phyloP scores from a whole-genome alignment of 2,113 vertebrate species.

The Salvelinus namaycush region DNA sequence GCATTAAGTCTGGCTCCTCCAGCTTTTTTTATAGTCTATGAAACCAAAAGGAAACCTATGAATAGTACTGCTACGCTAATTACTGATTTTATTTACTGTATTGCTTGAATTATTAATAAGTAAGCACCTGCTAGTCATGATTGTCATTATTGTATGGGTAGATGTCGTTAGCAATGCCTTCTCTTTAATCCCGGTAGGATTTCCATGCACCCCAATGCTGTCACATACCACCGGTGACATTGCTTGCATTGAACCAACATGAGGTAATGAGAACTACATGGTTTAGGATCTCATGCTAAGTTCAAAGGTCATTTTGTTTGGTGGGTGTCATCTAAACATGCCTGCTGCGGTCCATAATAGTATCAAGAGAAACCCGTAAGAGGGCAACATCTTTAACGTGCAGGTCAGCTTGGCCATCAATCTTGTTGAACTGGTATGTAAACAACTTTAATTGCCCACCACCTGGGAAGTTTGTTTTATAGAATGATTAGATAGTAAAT shows the following conservation, averaged over 20 bases:
- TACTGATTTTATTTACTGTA: too few relatives aligned
- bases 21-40: not conserved
- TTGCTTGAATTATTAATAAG: too few relatives aligned
- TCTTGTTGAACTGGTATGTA: slow-evolving; percentile 66
- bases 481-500: not conserved
- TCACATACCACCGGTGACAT: slow-evolving; percentile 56
- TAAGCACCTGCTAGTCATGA: not conserved
- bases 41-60: too few relatives aligned
- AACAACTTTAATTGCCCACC: slow-evolving; percentile 72
- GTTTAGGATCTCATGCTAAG: slow-evolving; percentile 60
- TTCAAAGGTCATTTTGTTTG: slow-evolving; percentile 64
- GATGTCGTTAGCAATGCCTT: not conserved
- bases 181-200: slow-evolving; percentile 40
- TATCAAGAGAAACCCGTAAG: slow-evolving; percentile 34
- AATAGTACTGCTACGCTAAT: too few relatives aligned
- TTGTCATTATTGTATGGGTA: not conserved
- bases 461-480: slow-evolving; percentile 53
- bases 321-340: slow-evolving; percentile 67
- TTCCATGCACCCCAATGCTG: slow-evolving; percentile 53
- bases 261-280: slow-evolving; percentile 73
- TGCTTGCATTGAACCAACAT: slow-evolving; percentile 71
- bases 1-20: slow-evolving; percentile 11
- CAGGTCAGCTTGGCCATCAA: slow-evolving; percentile 40
- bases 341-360: slow-evolving; percentile 49
- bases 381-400: slow-evolving; percentile 39